These are phyloP conservation scores for Forbesichthys agassizii DNA, from an alignment of 2,113 vertebrate species.

Conservation along the genomic window DNA sequence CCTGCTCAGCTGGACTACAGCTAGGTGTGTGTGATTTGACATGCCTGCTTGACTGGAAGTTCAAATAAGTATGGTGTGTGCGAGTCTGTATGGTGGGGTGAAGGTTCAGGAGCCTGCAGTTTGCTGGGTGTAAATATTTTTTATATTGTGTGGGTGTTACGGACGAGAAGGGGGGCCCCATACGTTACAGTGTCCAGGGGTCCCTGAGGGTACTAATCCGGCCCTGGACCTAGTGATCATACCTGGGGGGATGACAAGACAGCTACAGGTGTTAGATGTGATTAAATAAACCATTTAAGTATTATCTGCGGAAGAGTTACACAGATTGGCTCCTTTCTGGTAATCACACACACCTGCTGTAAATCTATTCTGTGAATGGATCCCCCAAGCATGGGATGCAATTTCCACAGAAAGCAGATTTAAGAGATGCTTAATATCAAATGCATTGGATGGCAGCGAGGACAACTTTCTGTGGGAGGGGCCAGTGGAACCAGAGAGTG, in stretches of 20 bases:
- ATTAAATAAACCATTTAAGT: conserved; percentile 20
- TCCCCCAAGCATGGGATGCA: neutral
- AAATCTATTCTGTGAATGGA: neutral
- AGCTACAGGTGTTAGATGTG: conserved; percentile 18
- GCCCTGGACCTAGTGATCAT: neutral
- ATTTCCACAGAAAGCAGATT: conserved; percentile 6
- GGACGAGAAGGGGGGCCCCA: too few relatives aligned
- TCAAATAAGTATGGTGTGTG: too few relatives aligned
- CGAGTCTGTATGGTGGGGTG: too few relatives aligned
- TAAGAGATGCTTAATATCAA: conserved; percentile 4
- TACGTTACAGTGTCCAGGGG: too few relatives aligned
- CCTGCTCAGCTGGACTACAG: too few relatives aligned
- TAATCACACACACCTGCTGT: conserved; percentile 10
- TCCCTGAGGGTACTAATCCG: too few relatives aligned
- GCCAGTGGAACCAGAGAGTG: neutral
- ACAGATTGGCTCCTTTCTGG: neutral
- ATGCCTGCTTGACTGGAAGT: too few relatives aligned
- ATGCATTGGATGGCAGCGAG: neutral
- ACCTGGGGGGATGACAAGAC: conserved; percentile 2
- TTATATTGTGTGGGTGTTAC: too few relatives aligned
- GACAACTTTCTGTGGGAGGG: conserved; percentile 1
- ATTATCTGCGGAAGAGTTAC: conserved; percentile 12
- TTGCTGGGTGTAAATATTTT: too few relatives aligned
- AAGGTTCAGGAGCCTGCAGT: too few relatives aligned
- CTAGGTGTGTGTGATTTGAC: too few relatives aligned